These are phyloP conservation scores for Danionella dracula DNA, from an alignment of 2,797 vertebrate species.

Conservation along the genomic window DNA sequence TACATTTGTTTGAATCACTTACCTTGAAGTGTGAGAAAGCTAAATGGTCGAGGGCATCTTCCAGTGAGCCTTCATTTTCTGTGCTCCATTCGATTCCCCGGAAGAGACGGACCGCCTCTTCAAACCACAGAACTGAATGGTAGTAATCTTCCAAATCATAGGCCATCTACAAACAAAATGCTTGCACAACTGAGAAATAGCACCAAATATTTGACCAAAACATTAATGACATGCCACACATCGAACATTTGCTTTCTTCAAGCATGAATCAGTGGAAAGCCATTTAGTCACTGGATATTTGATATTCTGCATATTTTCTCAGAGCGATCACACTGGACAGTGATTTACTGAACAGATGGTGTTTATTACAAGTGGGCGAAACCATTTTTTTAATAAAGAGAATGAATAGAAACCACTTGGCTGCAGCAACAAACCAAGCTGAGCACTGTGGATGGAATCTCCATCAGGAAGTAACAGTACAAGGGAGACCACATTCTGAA, in stretches of 20 bases:
- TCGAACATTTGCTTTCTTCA: background rate
- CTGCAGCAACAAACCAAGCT: background rate
- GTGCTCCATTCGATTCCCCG: conserved; percentile 74
- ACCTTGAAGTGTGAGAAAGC: conserved; percentile 94
- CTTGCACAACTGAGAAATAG: background rate
- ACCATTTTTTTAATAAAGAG: background rate
- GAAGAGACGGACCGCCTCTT: conserved; percentile 85
- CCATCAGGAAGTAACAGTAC: conserved; percentile 3
- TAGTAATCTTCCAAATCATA: conserved; percentile 87
- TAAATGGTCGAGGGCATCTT: conserved; percentile 86
- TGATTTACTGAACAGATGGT: background rate
- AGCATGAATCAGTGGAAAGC: background rate
- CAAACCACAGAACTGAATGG: conserved; percentile 87
- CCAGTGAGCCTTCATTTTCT: conserved; percentile 80
- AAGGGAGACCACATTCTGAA: background rate
- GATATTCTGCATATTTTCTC: background rate
- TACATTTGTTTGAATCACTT: too few species aligned
- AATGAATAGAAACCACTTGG: background rate
- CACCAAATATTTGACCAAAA: background rate
- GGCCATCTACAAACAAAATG: conserved; percentile 72
- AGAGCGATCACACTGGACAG: background rate
- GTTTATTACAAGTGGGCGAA: background rate
- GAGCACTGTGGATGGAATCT: conserved; percentile 2
- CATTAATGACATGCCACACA: background rate
- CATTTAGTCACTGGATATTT: background rate